Evolutionary conservation across 2,888 invertebrate genomes (phyloP), one percentile per base, ranked within the genome.

Genomic region (Busseola fusca): DNA sequence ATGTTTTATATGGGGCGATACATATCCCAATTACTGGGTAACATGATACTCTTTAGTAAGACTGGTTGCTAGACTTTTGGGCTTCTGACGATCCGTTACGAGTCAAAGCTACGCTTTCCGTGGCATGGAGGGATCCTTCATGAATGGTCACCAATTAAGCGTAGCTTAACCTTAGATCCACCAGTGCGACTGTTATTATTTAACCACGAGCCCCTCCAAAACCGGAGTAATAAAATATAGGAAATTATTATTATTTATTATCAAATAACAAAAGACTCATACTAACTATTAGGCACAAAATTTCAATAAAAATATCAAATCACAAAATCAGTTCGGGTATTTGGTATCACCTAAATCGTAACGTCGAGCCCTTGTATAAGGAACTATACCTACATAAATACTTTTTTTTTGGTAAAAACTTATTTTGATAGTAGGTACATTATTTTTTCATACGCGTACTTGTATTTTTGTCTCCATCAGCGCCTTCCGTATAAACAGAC

Each of bases 401-500:
- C n/a, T n/a, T n/a, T n/a, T n/a, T n/a, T n/a, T n/a, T n/a, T n/a
- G n/a, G n/a, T n/a, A n/a, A n/a, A n/a, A n/a, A n/a, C n/a, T n/a
- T n/a, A n/a, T n/a, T n/a, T n/a, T n/a, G n/a, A n/a, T n/a, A n/a
- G n/a, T n/a, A n/a, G n/a, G n/a, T n/a, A n/a, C n/a, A n/a, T n/a
- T n/a, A n/a, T n/a, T n/a, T n/a, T n/a, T n/a, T 16, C 14, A 37
- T 25, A n/a, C 16, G 16, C 4, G 16, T 52, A 52, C 37, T 42
- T 54, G 21, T 63, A n/a, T 59, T 72, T 58, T 50, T 67, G 45
- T 54, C 69, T 70, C 56, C 25, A 68, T 52, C 54, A 66, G 56
- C 64, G 83, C 87, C 90, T 88, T 86, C 86, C 81, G 87, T 87
- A 86, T 72, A 72, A 80, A 84, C 59, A 18, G 16, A 58, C 21